Evolutionary conservation across 2,888 invertebrate genomes (phyloP), one percentile per base, ranked within the genome.

Genomic region (Hanleya hanleyi): DNA sequence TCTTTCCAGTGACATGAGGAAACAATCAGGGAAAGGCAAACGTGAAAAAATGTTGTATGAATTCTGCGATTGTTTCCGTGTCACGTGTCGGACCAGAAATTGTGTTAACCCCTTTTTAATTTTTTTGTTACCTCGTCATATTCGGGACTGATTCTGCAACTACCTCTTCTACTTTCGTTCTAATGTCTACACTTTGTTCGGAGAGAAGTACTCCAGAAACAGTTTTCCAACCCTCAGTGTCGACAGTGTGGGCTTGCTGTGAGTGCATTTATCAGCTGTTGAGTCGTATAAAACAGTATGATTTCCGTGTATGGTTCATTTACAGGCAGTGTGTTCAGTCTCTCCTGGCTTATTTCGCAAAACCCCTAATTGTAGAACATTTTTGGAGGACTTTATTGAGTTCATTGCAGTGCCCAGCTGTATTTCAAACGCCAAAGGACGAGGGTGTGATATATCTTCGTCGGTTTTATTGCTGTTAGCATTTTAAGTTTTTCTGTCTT

Each of bases 331-430:
- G 18, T 18, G n/a, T 66, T 29, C 18, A 74, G 35, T 22, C 74
- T 35, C n/a, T 71, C 70, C 26, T 64, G 4, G 6, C 18, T 47
- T 62, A 67, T 35, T 5, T 41, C 18, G 65, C 74, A 77, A 1
- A 33, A 15, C 18, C 67, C 61, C 38, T 72, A 47, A 29, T 35
- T 26, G 32, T 77, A 77, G 18, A 73, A 67, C 75, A 75, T 77
- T 51, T 77, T 73, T 57, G 70, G 75, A 77, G 22, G 69, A 38
- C 5, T 67, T 15, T 4, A 68, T n/a, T 1, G n/a, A 18, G 36
- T 68, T 50, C 67, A 74, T 68, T 26, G 71, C 71, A 29, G 36
- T 64, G 36, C 74, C 15, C 22, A 69, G 51, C 18, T 51, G 9
- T 18, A 18, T 9, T 12, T 51, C n/a, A 5, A 32, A n/a, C 6